Conservation (phyloP, 2,888 invertebrate species). For the Bombylius major region DNA sequence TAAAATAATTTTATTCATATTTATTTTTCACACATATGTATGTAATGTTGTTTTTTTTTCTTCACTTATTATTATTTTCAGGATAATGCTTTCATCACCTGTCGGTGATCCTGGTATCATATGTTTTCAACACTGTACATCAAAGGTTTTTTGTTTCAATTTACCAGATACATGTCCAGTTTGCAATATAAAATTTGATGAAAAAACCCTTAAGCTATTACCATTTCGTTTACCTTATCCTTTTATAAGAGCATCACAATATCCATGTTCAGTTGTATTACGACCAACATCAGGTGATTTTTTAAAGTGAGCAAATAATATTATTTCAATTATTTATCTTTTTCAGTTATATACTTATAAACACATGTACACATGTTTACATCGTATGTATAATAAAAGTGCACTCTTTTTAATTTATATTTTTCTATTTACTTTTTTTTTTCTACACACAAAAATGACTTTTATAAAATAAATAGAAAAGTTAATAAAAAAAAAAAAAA, state of each 20-base stretch:
- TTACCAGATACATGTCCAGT: slow-evolving; percentile 68
- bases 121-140: slow-evolving; percentile 81
- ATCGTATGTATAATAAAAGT: too few species aligned
- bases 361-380: too few species aligned
- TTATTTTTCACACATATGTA: too few species aligned
- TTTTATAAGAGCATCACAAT: slow-evolving; percentile 66
- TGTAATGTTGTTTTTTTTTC: slow-evolving; percentile 4
- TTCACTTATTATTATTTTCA: slow-evolving; percentile 10
- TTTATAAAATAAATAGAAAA: too few species aligned
- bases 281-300: slow-evolving; percentile 82
- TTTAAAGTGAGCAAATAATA: slow-evolving; percentile 50
- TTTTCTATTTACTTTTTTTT: background rate
- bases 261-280: slow-evolving; percentile 70
- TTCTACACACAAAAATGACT: background rate
- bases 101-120: slow-evolving; percentile 64
- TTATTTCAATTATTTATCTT: too few species aligned
- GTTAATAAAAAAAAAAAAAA: too few species aligned
- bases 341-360: slow-evolving; percentile 13
- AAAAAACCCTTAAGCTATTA: slow-evolving; percentile 46
- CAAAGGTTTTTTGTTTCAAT: slow-evolving; percentile 68
- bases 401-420: background rate
- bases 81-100: slow-evolving; percentile 21
- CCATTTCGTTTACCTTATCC: slow-evolving; percentile 82
- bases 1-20: too few species aligned
- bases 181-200: slow-evolving; percentile 51